These are phyloP conservation scores for Amblyopsis rosae DNA, from an alignment of 2,113 vertebrate genomes.

Conservation along the genomic window DNA sequence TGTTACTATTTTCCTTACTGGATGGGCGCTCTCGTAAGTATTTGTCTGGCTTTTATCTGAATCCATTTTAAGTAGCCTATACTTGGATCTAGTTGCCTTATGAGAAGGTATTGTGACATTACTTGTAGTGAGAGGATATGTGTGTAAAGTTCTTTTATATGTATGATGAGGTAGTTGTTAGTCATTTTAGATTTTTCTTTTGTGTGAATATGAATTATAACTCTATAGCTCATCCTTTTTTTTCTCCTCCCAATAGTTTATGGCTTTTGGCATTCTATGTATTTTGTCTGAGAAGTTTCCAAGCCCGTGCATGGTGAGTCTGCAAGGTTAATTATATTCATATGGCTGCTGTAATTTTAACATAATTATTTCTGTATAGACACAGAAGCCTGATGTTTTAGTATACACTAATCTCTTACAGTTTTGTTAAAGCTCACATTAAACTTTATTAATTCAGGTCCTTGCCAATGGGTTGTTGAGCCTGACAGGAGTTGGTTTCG, in stretches of 20 bases:
- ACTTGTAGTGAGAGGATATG: no score
- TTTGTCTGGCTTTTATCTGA: neutral
- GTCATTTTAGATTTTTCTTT: neutral
- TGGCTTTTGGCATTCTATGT: constrained; percentile 51
- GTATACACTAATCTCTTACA: no score
- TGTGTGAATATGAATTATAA: neutral
- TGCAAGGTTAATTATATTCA: neutral
- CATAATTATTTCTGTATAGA: neutral
- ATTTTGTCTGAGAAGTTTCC: constrained; percentile 66
- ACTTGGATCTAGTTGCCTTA: neutral
- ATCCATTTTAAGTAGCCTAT: neutral
- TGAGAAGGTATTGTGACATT: no score
- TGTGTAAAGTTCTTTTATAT: neutral
- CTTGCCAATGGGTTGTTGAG: constrained; percentile 49
- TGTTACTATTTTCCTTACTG: neutral
- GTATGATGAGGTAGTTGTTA: neutral
- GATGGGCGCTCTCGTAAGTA: constrained; percentile 62
- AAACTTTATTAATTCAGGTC: constrained; percentile 43
- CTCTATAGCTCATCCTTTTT: neutral
- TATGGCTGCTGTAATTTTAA: neutral
- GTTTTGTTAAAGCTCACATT: no score
- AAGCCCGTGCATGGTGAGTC: constrained; percentile 70
- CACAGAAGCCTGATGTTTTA: no score
- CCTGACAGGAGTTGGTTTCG: constrained; percentile 41
- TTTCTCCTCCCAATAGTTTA: constrained; percentile 48